Percentiles rank a stretch among this genome's conserved stretches.
These are phyloP conservation scores for Dipodomys stephensi DNA, from an alignment of 2,113 vertebrate genomes.

Conservation along the genomic window DNA sequence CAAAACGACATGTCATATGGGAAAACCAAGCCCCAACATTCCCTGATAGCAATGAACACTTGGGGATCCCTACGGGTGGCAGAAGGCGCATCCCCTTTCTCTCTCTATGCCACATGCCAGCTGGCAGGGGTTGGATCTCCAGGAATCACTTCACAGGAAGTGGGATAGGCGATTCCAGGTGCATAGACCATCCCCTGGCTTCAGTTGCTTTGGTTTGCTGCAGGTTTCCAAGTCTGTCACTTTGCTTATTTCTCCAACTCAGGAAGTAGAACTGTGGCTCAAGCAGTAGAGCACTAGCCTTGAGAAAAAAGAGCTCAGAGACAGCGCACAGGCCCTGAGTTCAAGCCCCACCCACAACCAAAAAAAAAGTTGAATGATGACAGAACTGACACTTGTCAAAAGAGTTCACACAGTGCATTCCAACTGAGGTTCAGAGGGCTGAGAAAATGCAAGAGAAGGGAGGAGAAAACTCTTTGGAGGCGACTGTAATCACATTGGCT, in stretches of 20 bases:
- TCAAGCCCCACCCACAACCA: no score
- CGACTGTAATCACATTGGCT: background rate
- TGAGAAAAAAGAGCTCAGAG: no score
- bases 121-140: background rate
- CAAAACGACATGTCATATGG: background rate
- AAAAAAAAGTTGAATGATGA: constrained; percentile 21
- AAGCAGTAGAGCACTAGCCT: no score
- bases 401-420: background rate
- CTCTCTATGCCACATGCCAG: no score
- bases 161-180: background rate
- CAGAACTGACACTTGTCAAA: background rate
- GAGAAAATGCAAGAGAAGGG: background rate
- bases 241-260: background rate
- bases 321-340: no score
- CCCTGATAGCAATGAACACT: background rate
- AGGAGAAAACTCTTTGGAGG: background rate
- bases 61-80: background rate
- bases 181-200: background rate
- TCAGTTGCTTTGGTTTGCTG: background rate
- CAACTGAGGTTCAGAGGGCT: background rate
- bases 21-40: background rate
- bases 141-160: background rate
- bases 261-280: no score
- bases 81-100: background rate
- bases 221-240: background rate